Percentiles rank a stretch among this genome's conserved stretches.
Evolutionary conservation across 2,797 vertebrate genomes (phyloP).

Genomic region (Sandelia bainsii): DNA sequence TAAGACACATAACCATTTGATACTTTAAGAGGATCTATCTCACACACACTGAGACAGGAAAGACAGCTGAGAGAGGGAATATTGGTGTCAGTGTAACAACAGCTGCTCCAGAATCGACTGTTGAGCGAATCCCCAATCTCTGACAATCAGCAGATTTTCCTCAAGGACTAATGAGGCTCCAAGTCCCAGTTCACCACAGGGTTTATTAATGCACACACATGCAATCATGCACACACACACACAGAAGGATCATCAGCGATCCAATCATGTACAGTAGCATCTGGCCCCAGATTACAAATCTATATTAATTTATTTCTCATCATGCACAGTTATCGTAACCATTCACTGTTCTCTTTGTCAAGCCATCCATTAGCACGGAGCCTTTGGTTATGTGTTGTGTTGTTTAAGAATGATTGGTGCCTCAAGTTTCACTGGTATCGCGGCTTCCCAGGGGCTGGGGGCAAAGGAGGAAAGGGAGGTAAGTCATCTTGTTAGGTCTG

Average conservation of each 20-base stretch:
- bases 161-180: slow-evolving; percentile 23
- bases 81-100: slow-evolving; percentile 36
- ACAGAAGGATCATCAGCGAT: slow-evolving; percentile 54
- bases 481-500: slow-evolving; percentile 63
- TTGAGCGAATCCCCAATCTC: slow-evolving; percentile 46
- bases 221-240: background rate
- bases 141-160: slow-evolving; percentile 54
- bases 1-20: background rate
- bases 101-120: slow-evolving; percentile 43
- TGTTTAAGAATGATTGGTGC: slow-evolving; percentile 34
- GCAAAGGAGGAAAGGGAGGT: background rate
- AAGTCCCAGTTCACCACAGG: slow-evolving; percentile 25
- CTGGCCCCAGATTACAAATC: slow-evolving; percentile 57
- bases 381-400: slow-evolving; percentile 21
- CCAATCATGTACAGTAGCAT: slow-evolving; percentile 45
- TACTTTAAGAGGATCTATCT: slow-evolving; percentile 33
- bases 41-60: slow-evolving; percentile 22
- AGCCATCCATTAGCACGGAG: background rate
- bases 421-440: slow-evolving; percentile 37
- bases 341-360: background rate
- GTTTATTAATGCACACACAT: slow-evolving; percentile 36
- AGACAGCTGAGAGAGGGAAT: slow-evolving; percentile 24
- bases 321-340: slow-evolving; percentile 13
- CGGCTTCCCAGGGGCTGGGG: slow-evolving; percentile 16
- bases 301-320: slow-evolving; percentile 40